phyloP scores from a whole-genome alignment of 2,113 vertebrate genomes.

The Xiphophorus maculatus region DNA sequence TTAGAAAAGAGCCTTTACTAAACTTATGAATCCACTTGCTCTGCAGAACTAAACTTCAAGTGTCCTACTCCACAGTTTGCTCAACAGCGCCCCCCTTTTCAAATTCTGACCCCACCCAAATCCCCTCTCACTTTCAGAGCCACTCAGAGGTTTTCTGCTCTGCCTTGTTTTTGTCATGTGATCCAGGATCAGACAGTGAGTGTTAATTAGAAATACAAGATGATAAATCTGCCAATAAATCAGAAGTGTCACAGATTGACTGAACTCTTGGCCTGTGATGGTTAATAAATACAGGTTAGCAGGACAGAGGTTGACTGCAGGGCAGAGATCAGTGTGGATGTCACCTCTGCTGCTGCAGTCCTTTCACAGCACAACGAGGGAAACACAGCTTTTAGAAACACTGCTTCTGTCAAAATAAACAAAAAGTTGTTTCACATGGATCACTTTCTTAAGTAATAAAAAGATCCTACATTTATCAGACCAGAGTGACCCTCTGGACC shows the following conservation, averaged over 20 bases:
- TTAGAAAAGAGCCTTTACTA: no score
- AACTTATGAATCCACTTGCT: no score
- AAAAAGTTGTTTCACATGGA: neutral
- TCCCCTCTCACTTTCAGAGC: neutral
- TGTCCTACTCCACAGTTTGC: no score
- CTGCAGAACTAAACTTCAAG: no score
- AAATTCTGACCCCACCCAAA: neutral
- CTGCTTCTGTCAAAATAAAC: no score
- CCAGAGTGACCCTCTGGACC: neutral
- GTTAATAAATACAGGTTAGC: constrained; percentile 72
- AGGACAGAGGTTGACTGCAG: constrained; percentile 68
- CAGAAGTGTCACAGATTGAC: constrained; percentile 50
- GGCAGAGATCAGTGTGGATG: constrained; percentile 29
- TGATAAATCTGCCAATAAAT: constrained; percentile 72
- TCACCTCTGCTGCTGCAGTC: neutral
- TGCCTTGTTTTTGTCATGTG: neutral
- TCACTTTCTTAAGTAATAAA: neutral
- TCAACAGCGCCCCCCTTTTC: no score
- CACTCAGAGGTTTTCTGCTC: no score
- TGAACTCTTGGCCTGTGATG: constrained; percentile 72
- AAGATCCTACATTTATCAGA: neutral
- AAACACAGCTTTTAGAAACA: no score
- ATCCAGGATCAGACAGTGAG: constrained; percentile 10
- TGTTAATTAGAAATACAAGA: constrained; percentile 35
- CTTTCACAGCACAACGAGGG: neutral